Percentiles rank a stretch among this genome's conserved stretches.
phyloP scores from a whole-genome alignment of 2,797 vertebrate species.

The Kryptopterus vitreolus region DNA sequence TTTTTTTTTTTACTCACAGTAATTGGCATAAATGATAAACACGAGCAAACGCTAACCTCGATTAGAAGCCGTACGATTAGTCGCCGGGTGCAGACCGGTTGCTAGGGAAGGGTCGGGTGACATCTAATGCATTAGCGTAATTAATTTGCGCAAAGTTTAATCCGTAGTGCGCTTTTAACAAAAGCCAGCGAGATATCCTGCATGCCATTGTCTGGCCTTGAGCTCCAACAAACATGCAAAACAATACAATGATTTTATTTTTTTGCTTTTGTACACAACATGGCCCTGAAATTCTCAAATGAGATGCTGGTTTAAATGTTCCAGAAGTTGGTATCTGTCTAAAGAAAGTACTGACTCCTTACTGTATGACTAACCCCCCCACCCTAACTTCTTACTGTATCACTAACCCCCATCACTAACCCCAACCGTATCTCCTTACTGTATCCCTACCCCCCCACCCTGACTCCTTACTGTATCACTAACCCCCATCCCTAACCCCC shows the following conservation, averaged over 20 bases:
- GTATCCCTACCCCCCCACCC: too few species aligned
- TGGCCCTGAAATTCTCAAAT: neutral
- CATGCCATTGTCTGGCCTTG: neutral
- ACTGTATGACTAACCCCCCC: too few species aligned
- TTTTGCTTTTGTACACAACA: neutral
- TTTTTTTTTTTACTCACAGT: slow-evolving; percentile 54
- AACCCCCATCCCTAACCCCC: too few species aligned
- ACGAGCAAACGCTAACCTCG: slow-evolving; percentile 59
- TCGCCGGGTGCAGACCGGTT: slow-evolving; percentile 29
- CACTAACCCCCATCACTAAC: too few species aligned
- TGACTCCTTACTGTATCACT: too few species aligned
- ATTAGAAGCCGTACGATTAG: slow-evolving; percentile 45
- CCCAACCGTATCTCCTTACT: too few species aligned
- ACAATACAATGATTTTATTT: neutral
- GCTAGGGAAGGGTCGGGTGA: slow-evolving; percentile 48
- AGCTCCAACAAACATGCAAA: slow-evolving; percentile 12
- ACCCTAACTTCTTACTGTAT: too few species aligned
- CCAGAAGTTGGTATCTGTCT: too few species aligned
- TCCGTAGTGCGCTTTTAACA: slow-evolving; percentile 38
- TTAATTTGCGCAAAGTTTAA: slow-evolving; percentile 35
- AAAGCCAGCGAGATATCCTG: neutral
- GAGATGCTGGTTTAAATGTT: neutral
- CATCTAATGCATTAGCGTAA: slow-evolving; percentile 46
- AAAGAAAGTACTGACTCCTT: too few species aligned
- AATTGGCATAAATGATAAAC: slow-evolving; percentile 60